A percentile compares a stretch with the other conserved stretches of the same genome.
Evolutionary conservation across 2,888 invertebrate genomes (phyloP).

Genomic region (Metalampra italica): DNA sequence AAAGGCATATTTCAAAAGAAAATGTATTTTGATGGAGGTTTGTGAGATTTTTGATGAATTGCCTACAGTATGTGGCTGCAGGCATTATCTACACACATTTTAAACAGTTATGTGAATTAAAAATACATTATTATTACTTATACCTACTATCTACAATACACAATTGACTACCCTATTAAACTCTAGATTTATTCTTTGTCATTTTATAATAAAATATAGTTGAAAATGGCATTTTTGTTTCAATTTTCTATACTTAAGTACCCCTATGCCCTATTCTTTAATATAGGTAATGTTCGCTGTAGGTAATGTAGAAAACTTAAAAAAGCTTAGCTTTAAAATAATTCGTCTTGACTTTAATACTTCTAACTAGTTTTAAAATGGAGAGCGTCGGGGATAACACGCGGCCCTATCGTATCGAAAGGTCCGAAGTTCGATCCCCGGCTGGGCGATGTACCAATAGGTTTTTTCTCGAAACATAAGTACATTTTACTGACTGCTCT

Average conservation of each 20-base stretch:
- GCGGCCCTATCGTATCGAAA: no score
- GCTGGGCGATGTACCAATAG: no score
- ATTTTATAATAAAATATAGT: conserved; percentile 84
- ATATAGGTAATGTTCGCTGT: no score
- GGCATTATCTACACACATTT: conserved; percentile 43
- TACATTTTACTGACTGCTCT: no score
- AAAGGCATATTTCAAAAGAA: conserved; percentile 48
- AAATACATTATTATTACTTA: conserved; percentile 44
- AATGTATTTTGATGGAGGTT: conserved; percentile 60
- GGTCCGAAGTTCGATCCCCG: no score
- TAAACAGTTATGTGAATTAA: conserved; percentile 63
- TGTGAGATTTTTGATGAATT: conserved; percentile 44
- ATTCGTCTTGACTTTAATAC: no score
- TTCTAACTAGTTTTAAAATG: no score
- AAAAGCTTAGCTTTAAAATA: no score
- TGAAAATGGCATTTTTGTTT: conserved; percentile 54
- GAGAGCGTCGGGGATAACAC: no score
- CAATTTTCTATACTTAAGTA: conserved; percentile 7
- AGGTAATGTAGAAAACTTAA: no score
- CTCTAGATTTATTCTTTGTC: conserved; percentile 85
- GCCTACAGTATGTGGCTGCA: conserved; percentile 29
- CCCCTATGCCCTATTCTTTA: no score
- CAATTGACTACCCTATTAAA: conserved; percentile 77
- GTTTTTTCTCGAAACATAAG: no score
- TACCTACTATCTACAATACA: conserved; percentile 58